Evolutionary conservation across 2,888 invertebrate species (phyloP), one percentile per base, ranked within the genome.

Genomic region (Drosophila paramelanica): DNA sequence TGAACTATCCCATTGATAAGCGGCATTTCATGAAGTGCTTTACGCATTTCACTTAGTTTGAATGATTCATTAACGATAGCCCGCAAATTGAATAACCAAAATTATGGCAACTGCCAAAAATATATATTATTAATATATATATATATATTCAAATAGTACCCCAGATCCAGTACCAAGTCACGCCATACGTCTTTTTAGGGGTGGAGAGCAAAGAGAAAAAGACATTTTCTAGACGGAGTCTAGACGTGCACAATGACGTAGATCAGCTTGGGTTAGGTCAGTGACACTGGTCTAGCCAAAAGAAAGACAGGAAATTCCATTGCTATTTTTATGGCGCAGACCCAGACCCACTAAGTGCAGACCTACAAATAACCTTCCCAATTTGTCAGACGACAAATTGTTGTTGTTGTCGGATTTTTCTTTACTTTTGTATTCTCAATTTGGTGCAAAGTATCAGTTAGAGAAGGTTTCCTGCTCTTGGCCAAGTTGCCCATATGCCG

Each of bases 321-420:
- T 17, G 66, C 84, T 81, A 84, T 78, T 78, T 84, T 58, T 85
- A 72, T n/a, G 36, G 51, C 17, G 3, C 55, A 45, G 45, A 20
- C 42, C 17, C 42, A 53, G 53, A 53, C 53, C 59, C 27, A 46
- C 59, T 33, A 31, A 45, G 11, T 41, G 49, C 73, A 77, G 86
- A 82, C 88, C 82, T 82, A 88, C 82, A 82, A 82, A 88, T 77
- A 71, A 82, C 82, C 82, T 82, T 81, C 72, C n/a, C 5, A 43
- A 49, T 45, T 53, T 36, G 20, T 20, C 33, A 36, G 17, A 23
- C 43, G 7, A 17, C 17, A 17, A 17, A 45, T 20, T 52, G 6
- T 8, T 25, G 41, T 14, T 14, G n/a, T 1, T n/a, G 14, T 43
- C 17, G 42, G 25, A 55, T 42, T 55, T 55, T 47, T 39, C 14